Conservation (phyloP, 2,888 invertebrate species). For the Escarpia spicata region DNA sequence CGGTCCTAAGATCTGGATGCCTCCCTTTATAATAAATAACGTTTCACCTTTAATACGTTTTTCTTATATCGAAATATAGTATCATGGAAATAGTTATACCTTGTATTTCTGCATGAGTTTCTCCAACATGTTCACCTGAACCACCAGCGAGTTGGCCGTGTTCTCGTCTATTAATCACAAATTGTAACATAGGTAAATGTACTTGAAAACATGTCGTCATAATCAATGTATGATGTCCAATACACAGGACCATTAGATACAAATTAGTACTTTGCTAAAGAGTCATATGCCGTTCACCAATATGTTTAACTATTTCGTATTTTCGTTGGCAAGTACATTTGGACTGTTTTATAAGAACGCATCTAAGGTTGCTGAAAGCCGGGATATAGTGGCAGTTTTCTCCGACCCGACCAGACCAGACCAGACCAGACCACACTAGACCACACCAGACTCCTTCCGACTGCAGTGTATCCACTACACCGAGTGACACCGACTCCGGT, state of each 20-base stretch:
- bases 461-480: no score
- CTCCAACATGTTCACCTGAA: slow-evolving; percentile 57
- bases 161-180: slow-evolving; percentile 39
- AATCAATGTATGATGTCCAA: neutral
- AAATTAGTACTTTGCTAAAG: neutral
- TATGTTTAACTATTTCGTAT: neutral
- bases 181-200: neutral
- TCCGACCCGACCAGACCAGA: no score
- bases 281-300: neutral
- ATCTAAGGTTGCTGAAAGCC: no score
- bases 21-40: neutral
- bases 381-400: no score
- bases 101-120: slow-evolving; percentile 58
- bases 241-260: neutral
- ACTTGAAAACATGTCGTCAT: neutral
- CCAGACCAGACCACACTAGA: no score
- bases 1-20: neutral
- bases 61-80: neutral
- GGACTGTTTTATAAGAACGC: no score
- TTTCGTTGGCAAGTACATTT: no score
- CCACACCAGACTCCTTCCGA: no score
- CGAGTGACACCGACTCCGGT: no score
- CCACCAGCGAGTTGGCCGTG: slow-evolving; percentile 47
- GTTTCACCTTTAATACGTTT: neutral
- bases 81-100: slow-evolving; percentile 42